These are phyloP conservation scores for Peromyscus californicus DNA, from an alignment of 2,113 vertebrate genomes.

Conservation along the genomic window DNA sequence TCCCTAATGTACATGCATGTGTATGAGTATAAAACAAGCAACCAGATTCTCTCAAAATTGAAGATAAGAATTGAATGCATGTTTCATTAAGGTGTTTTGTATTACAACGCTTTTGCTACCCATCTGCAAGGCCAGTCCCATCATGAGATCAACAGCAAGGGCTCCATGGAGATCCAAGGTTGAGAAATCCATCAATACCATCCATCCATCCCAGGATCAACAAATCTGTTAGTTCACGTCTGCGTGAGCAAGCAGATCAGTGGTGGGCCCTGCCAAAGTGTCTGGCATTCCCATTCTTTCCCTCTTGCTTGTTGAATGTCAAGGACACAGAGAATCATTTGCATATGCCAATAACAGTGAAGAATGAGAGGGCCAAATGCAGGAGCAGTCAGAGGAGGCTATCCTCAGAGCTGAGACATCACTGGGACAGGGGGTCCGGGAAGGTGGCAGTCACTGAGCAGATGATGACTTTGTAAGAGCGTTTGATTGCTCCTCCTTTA, in stretches of 20 bases:
- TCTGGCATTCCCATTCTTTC: neutral
- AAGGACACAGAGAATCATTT: neutral
- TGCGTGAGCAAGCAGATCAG: neutral
- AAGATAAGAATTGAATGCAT: conserved; percentile 2
- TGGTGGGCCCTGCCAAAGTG: neutral
- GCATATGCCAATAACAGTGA: conserved; percentile 16
- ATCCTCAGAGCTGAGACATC: neutral
- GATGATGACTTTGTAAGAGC: neutral
- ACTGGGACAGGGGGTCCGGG: neutral
- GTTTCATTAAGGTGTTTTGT: neutral
- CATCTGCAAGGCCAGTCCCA: neutral
- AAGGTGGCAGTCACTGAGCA: neutral
- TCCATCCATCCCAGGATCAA: neutral
- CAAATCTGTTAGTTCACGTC: neutral
- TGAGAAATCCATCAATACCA: neutral
- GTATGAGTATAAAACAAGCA: neutral
- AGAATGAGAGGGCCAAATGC: neutral
- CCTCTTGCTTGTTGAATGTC: neutral
- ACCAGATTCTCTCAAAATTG: neutral
- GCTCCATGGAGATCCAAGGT: neutral
- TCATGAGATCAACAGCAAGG: neutral
- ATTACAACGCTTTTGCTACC: neutral
- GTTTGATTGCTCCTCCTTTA: neutral
- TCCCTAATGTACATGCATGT: neutral
- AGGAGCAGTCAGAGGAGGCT: neutral